These are phyloP conservation scores for Orchesella cincta DNA, from an alignment of 1,140 invertebrate species.

Conservation along the genomic window DNA sequence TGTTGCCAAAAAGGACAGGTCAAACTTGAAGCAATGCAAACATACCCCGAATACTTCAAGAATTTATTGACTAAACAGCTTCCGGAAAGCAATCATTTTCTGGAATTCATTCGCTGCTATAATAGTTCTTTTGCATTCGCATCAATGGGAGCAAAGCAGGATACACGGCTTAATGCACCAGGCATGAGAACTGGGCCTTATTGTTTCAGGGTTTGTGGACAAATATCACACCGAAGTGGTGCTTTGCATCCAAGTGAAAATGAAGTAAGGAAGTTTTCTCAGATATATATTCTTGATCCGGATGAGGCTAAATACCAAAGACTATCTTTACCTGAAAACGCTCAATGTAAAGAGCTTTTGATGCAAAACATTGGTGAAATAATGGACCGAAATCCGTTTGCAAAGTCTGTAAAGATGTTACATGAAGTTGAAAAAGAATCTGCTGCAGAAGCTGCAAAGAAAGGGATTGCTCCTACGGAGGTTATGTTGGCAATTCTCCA, in stretches of 20 bases:
- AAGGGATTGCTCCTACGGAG: neutral
- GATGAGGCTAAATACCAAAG: constrained; percentile 20
- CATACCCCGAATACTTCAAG: neutral
- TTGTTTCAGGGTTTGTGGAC: constrained; percentile 53
- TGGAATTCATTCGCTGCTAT: constrained; percentile 50
- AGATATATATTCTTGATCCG: constrained; percentile 50
- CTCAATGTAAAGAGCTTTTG: constrained; percentile 30
- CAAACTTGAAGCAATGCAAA: neutral
- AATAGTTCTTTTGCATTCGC: constrained; percentile 51
- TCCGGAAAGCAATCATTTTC: constrained; percentile 41
- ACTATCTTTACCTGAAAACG: constrained; percentile 23
- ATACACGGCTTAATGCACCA: constrained; percentile 2
- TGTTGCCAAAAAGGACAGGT: neutral
- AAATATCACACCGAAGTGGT: constrained; percentile 51
- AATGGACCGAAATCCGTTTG: constrained; percentile 42
- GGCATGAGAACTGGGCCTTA: constrained; percentile 39
- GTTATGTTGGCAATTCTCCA: constrained; percentile 43
- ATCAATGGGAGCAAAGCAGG: constrained; percentile 48
- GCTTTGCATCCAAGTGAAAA: constrained; percentile 33
- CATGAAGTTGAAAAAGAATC: constrained; percentile 34
- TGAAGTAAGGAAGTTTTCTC: constrained; percentile 44
- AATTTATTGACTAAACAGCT: neutral
- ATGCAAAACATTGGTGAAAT: constrained; percentile 40
- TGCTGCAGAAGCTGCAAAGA: constrained; percentile 23
- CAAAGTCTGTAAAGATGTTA: constrained; percentile 38